Evolutionary conservation across 2,797 vertebrate species (phyloP).

Genomic region (Oreonectes daqikongensis): DNA sequence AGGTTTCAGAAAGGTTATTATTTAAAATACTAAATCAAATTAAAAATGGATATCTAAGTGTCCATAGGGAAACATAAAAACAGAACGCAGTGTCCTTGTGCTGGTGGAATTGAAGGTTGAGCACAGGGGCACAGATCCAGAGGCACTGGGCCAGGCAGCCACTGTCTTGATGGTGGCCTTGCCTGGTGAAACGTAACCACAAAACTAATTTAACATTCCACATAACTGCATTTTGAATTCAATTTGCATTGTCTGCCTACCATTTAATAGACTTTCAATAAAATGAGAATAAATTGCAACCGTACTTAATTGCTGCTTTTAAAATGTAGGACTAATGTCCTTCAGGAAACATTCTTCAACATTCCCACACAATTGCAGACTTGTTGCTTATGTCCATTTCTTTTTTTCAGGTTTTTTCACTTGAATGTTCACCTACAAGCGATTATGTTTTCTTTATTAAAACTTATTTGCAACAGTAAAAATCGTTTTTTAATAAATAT

Average conservation of each 20-base stretch:
- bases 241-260: slow-evolving; percentile 33
- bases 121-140: background rate
- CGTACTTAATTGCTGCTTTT: slow-evolving; percentile 51
- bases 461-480: no score
- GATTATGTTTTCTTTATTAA: no score
- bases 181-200: slow-evolving; percentile 37
- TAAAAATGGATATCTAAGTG: background rate
- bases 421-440: background rate
- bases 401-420: background rate
- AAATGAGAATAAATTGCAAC: slow-evolving; percentile 52
- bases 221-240: slow-evolving; percentile 40
- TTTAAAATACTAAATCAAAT: background rate
- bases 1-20: background rate
- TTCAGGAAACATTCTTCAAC: slow-evolving; percentile 39
- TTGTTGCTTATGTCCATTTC: background rate
- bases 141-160: background rate
- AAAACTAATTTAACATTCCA: slow-evolving; percentile 49
- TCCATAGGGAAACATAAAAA: background rate
- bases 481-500: no score
- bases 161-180: background rate
- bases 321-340: slow-evolving; percentile 49
- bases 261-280: slow-evolving; percentile 50
- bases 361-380: slow-evolving; percentile 15
- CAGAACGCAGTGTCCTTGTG: background rate
- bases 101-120: slow-evolving; percentile 7